phyloP scores from a whole-genome alignment of 2,113 vertebrate genomes.

The Cettia cetti region DNA sequence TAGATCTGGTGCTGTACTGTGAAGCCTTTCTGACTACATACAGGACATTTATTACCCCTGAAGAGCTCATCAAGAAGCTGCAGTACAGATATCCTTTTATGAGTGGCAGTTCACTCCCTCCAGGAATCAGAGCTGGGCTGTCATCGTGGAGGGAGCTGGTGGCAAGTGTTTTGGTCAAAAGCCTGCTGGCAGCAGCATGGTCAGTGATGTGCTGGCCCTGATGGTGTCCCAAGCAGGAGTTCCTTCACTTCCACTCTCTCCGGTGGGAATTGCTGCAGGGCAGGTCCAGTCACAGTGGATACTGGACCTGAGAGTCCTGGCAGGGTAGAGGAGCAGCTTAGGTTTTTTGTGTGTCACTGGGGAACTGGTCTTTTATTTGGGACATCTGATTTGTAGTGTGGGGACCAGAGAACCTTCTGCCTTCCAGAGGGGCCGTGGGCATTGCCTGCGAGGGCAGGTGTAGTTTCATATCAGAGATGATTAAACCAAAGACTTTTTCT shows the following conservation, averaged over 20 bases:
- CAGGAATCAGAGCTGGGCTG: background rate
- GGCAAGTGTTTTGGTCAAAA: background rate
- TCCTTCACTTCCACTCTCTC: background rate
- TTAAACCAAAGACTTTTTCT: background rate
- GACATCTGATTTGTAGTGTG: background rate
- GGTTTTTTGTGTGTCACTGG: background rate
- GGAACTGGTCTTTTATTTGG: background rate
- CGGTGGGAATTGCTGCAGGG: background rate
- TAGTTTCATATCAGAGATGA: background rate
- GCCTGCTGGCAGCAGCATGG: background rate
- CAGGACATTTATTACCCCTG: conserved; percentile 93
- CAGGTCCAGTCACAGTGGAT: background rate
- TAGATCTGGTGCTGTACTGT: conserved; percentile 96
- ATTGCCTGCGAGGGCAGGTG: background rate
- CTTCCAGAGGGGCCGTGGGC: background rate
- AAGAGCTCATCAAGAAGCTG: conserved; percentile 97
- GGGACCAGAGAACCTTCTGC: background rate
- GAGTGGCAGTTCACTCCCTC: background rate
- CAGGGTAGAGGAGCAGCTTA: background rate
- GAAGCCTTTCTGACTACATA: conserved; percentile 98
- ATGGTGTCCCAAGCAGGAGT: background rate
- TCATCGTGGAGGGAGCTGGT: fast-evolving
- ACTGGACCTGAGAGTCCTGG: background rate
- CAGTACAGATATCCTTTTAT: conserved; percentile 96
- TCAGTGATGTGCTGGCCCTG: background rate